A percentile compares a stretch with the other conserved stretches of the same genome.
Evolutionary conservation across 1,140 invertebrate species (phyloP).

Genomic region (Rhopalosiphum maidis): DNA sequence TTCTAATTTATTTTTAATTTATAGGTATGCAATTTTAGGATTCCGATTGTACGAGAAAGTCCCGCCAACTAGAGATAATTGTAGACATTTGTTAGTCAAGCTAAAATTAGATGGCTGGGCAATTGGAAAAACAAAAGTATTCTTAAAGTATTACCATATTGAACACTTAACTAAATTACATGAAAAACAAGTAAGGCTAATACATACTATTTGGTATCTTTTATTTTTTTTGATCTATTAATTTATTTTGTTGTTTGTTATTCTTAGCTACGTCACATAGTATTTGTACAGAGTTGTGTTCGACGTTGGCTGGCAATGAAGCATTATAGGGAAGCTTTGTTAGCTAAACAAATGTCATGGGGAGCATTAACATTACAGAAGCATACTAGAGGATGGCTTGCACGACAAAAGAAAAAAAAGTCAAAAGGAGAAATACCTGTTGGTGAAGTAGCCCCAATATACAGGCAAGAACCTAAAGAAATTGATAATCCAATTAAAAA

Average conservation of each 20-base stretch:
- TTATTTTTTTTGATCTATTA: background rate
- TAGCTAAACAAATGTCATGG: constrained; percentile 70
- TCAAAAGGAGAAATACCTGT: constrained; percentile 54
- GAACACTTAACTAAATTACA: constrained; percentile 81
- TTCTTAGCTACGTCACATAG: constrained; percentile 71
- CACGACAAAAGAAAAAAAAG: constrained; percentile 62
- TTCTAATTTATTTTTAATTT: constrained; percentile 59
- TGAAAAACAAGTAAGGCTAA: constrained; percentile 69
- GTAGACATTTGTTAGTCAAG: constrained; percentile 73
- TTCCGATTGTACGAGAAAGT: constrained; percentile 78
- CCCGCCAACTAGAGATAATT: constrained; percentile 74
- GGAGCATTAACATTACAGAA: constrained; percentile 73
- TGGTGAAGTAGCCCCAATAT: constrained; percentile 55
- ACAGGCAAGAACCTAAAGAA: constrained; percentile 36
- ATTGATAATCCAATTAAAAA: background rate
- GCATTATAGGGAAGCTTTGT: constrained; percentile 64
- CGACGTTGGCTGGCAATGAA: constrained; percentile 73
- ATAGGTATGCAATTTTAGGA: constrained; percentile 80
- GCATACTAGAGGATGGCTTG: constrained; percentile 73
- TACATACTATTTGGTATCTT: background rate
- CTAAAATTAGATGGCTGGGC: constrained; percentile 84
- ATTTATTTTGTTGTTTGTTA: constrained; percentile 13
- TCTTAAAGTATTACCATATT: constrained; percentile 86
- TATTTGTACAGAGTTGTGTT: constrained; percentile 74
- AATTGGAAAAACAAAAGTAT: constrained; percentile 85